Evolutionary conservation across 2,797 vertebrate species (phyloP).

Genomic region (Sphaeramia orbicularis): DNA sequence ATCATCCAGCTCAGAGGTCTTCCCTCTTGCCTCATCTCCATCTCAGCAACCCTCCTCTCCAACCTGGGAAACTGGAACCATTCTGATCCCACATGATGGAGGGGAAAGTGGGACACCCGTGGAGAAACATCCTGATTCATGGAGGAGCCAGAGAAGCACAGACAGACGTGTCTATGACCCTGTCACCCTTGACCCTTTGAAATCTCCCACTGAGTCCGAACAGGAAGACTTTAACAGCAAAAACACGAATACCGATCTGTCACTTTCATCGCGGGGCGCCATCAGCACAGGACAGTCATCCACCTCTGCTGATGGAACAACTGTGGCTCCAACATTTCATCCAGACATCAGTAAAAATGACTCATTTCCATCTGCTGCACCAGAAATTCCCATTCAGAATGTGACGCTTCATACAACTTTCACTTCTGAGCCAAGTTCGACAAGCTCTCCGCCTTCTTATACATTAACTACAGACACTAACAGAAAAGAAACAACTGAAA

Average conservation of each 20-base stretch:
- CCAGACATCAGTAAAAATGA: conserved; percentile 18
- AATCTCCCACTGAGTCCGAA: conserved; percentile 7
- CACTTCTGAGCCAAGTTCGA: background rate
- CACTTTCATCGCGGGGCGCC: conserved; percentile 15
- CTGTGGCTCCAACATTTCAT: conserved; percentile 19
- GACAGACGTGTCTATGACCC: conserved; percentile 20
- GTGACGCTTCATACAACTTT: background rate
- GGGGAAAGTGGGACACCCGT: conserved; percentile 20
- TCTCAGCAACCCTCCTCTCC: too few species aligned
- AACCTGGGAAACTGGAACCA: conserved; percentile 21
- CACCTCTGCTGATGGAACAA: conserved; percentile 4
- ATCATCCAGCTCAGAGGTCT: conserved; percentile 1
- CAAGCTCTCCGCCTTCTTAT: conserved; percentile 10
- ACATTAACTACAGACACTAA: conserved; percentile 7
- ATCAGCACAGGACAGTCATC: conserved; percentile 19
- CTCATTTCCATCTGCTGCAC: conserved; percentile 16
- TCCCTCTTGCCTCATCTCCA: conserved; percentile 11
- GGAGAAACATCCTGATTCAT: conserved; percentile 9
- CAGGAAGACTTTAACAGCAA: conserved; percentile 14
- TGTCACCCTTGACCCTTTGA: conserved; percentile 42
- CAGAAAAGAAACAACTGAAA: conserved; percentile 16
- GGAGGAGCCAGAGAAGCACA: conserved; percentile 54
- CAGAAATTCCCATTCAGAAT: conserved; percentile 16
- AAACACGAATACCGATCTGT: conserved; percentile 17
- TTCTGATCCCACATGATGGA: background rate